These are phyloP conservation scores for Amazona vittata DNA, from an alignment of 2,113 vertebrate genomes.

Conservation along the genomic window DNA sequence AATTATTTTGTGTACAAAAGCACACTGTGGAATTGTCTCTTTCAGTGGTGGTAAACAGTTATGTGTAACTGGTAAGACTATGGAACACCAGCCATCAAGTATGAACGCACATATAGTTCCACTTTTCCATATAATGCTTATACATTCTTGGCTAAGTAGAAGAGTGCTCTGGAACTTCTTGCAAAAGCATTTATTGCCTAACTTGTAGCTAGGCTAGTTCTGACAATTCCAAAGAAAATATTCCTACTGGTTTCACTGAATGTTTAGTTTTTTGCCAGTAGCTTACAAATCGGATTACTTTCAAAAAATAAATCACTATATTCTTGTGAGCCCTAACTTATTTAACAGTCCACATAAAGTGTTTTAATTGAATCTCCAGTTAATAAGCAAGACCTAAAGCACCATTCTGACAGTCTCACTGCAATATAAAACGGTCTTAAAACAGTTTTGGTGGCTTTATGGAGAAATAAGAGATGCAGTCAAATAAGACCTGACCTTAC, in stretches of 20 bases:
- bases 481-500: background rate
- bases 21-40: background rate
- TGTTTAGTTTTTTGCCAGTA: background rate
- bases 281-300: background rate
- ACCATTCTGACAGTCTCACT: background rate
- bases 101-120: rapidly evolving
- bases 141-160: background rate
- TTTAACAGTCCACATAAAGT: background rate
- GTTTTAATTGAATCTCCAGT: background rate
- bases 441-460: background rate
- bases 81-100: background rate
- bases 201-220: background rate
- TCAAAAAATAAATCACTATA: background rate
- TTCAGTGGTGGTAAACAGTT: background rate
- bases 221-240: background rate
- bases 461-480: background rate
- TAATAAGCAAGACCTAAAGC: background rate
- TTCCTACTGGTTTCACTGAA: background rate
- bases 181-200: background rate
- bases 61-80: background rate
- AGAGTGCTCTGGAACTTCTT: background rate
- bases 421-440: background rate
- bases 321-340: background rate
- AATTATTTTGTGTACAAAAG: background rate
- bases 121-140: background rate